Percentiles rank a stretch among this genome's conserved stretches.
phyloP scores from a whole-genome alignment of 2,797 vertebrate genomes.

The Rousettus madagascariensis region DNA sequence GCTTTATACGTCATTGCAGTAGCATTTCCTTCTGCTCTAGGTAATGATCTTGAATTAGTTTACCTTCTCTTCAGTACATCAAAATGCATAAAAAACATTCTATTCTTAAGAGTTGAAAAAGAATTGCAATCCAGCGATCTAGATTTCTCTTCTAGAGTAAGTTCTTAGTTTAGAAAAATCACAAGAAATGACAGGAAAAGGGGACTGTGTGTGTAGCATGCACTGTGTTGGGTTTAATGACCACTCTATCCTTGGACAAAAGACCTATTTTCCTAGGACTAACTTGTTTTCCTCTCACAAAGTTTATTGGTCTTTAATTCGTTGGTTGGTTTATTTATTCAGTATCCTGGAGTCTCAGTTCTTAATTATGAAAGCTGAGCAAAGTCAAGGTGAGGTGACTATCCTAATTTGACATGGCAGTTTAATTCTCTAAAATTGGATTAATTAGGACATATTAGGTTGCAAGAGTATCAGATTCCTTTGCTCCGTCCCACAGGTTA shows the following conservation, averaged over 20 bases:
- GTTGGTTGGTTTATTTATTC: neutral
- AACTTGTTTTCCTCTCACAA: neutral
- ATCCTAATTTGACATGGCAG: neutral
- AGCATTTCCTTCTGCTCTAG: neutral
- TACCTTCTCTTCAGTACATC: neutral
- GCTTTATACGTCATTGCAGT: neutral
- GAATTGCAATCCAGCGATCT: neutral
- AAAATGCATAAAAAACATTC: neutral
- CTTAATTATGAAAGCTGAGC: neutral
- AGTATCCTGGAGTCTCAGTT: neutral
- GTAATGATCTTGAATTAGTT: neutral
- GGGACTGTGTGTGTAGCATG: neutral
- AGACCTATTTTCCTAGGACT: neutral
- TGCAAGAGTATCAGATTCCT: neutral
- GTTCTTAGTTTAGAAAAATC: neutral
- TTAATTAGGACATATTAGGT: neutral
- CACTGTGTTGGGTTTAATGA: neutral
- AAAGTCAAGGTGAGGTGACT: neutral
- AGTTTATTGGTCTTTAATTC: neutral
- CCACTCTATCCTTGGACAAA: neutral
- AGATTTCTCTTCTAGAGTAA: neutral
- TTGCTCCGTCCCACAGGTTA: neutral
- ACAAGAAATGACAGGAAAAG: neutral
- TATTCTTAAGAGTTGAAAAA: neutral
- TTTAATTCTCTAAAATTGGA: neutral